Evolutionary conservation across 2,797 vertebrate species (phyloP).

Genomic region (Acrocephalus scirpaceus): DNA sequence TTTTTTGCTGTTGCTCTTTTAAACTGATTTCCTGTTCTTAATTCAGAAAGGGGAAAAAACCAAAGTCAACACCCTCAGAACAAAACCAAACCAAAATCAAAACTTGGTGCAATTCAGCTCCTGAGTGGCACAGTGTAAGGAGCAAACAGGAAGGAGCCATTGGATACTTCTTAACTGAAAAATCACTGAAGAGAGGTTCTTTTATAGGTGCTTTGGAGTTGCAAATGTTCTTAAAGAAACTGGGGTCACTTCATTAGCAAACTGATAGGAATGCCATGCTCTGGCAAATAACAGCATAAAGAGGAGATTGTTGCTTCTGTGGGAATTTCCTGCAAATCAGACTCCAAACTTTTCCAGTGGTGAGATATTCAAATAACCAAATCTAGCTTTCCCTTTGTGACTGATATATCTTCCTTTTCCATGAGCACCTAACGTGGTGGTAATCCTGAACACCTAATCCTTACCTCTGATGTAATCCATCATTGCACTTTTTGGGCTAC

Average conservation of each 20-base stretch:
- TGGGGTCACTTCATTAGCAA: not conserved
- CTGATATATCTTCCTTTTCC: not conserved
- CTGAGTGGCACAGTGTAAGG: not conserved
- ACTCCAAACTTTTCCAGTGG: not conserved
- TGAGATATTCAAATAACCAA: not conserved
- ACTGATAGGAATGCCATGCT: not conserved
- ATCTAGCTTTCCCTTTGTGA: not conserved
- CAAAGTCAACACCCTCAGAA: not conserved
- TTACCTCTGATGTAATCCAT: not conserved
- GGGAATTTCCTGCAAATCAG: not conserved
- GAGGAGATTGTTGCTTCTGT: not conserved
- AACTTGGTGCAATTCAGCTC: not conserved
- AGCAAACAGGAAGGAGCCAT: not conserved
- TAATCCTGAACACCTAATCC: not conserved
- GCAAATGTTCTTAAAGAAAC: not conserved
- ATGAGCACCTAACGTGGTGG: not conserved
- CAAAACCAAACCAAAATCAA: not conserved
- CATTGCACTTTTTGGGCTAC: not conserved
- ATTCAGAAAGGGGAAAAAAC: not conserved
- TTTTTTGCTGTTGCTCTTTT: slow-evolving; percentile 3
- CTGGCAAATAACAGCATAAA: not conserved
- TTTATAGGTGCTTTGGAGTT: not conserved
- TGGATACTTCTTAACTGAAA: not conserved
- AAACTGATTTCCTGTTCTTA: slow-evolving; percentile 10
- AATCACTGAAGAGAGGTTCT: not conserved